Percentiles rank a stretch among this genome's conserved stretches.
Evolutionary conservation across 2,888 invertebrate species (phyloP).

Genomic region (Acanthosepion esculentum): DNA sequence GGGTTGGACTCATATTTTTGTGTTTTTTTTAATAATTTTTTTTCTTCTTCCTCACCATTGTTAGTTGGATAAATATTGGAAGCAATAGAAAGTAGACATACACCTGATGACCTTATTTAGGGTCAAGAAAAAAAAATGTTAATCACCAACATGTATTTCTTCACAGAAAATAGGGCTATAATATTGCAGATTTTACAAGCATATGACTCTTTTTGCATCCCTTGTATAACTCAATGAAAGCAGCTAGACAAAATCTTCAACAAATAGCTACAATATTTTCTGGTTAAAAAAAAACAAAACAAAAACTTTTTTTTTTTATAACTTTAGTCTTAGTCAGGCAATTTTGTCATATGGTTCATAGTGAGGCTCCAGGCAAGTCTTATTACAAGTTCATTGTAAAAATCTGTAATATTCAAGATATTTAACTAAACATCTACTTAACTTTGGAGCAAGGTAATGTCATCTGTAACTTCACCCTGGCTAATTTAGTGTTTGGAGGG

Average conservation of each 20-base stretch:
- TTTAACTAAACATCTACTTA: background rate
- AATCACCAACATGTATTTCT: background rate
- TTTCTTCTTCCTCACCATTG: slow-evolving; percentile 15
- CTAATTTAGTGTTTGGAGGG: background rate
- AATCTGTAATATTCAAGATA: background rate
- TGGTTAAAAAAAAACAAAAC: no score
- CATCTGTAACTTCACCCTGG: background rate
- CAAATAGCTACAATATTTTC: no score
- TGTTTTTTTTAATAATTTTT: background rate
- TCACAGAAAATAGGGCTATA: background rate
- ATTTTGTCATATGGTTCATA: no score
- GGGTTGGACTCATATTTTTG: background rate
- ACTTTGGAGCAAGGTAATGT: background rate
- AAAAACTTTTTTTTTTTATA: no score
- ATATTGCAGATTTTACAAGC: background rate
- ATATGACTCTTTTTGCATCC: no score
- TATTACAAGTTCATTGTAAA: background rate
- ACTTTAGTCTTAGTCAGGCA: no score
- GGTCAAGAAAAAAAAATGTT: background rate
- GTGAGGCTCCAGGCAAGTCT: no score
- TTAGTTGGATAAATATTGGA: background rate
- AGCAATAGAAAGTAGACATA: background rate
- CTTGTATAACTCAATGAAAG: no score
- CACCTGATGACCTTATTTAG: background rate
- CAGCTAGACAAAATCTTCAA: no score